phyloP scores from a whole-genome alignment of 2,113 vertebrate species.

The Tachysurus fulvidraco region DNA sequence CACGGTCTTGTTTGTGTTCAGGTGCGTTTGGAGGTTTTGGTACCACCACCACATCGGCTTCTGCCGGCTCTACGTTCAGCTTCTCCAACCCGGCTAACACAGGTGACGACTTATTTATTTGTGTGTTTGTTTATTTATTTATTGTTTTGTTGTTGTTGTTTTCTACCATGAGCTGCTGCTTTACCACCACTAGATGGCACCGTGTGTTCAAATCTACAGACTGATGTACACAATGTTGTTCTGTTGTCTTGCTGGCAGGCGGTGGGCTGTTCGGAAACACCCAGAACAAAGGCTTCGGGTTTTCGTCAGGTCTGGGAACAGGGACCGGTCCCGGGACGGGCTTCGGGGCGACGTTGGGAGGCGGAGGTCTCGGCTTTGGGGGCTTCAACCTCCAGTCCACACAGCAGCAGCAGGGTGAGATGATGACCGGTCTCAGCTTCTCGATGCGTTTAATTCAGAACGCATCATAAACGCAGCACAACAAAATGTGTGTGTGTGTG shows the following conservation, averaged over 20 bases:
- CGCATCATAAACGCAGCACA: no score
- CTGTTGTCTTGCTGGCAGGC: background rate
- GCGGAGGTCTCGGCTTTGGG: slow-evolving; percentile 81
- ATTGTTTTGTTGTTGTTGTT: background rate
- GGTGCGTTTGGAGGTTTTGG: slow-evolving; percentile 93
- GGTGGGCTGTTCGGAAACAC: slow-evolving; percentile 84
- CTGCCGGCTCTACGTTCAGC: slow-evolving; percentile 81
- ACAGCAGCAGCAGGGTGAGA: slow-evolving; percentile 74
- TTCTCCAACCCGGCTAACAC: slow-evolving; percentile 86
- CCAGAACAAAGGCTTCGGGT: slow-evolving; percentile 96
- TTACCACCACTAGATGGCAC: slow-evolving; percentile 44
- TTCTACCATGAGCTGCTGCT: background rate
- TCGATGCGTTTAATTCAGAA: no score
- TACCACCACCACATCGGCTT: slow-evolving; percentile 78
- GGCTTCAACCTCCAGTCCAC: slow-evolving; percentile 84
- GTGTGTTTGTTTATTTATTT: background rate
- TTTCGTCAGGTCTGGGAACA: slow-evolving; percentile 84
- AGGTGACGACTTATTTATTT: slow-evolving; percentile 54
- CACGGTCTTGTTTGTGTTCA: slow-evolving; percentile 54
- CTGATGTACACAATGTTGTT: background rate
- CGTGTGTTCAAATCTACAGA: background rate
- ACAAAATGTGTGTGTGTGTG: no score
- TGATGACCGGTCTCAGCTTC: background rate
- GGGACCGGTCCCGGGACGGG: slow-evolving; percentile 76
- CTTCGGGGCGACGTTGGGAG: slow-evolving; percentile 83